phyloP scores from a whole-genome alignment of 1,140 invertebrate species.

The Drosophila repletoides region DNA sequence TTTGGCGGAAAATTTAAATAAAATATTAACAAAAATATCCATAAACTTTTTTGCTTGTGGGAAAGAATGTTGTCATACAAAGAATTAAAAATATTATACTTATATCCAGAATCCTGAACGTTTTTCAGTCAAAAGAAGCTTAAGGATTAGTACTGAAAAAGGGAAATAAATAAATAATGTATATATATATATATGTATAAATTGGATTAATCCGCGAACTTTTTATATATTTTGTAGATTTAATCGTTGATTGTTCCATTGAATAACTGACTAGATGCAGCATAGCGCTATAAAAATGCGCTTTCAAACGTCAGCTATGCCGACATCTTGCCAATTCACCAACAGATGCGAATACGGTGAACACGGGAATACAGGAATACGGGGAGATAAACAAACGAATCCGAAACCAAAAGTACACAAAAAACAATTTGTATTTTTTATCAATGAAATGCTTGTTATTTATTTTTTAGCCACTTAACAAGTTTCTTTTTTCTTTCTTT shows the following conservation, averaged over 20 bases:
- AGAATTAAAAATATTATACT: no score
- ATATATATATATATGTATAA: no score
- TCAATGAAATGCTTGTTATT: slow-evolving; percentile 75
- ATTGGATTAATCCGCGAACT: no score
- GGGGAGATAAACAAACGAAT: slow-evolving; percentile 13
- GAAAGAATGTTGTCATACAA: no score
- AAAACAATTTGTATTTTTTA: slow-evolving; percentile 45
- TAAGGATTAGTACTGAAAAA: no score
- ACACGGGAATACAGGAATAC: no score
- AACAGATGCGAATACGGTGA: slow-evolving; percentile 63
- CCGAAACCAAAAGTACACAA: slow-evolving; percentile 21
- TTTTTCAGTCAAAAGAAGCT: no score
- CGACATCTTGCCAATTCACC: slow-evolving; percentile 82
- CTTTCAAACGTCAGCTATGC: slow-evolving; percentile 80
- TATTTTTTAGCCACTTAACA: slow-evolving; percentile 50
- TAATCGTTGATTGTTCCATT: slow-evolving; percentile 68
- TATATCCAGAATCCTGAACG: no score
- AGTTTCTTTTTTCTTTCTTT: slow-evolving; percentile 40
- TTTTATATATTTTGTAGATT: background rate
- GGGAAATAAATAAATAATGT: no score
- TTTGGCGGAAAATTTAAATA: no score
- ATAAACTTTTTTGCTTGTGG: no score
- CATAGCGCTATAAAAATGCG: slow-evolving; percentile 73
- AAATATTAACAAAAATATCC: no score
- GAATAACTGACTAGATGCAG: slow-evolving; percentile 82